These are phyloP conservation scores for Orthonevra nobilis DNA, from an alignment of 2,888 invertebrate genomes.

Conservation along the genomic window DNA sequence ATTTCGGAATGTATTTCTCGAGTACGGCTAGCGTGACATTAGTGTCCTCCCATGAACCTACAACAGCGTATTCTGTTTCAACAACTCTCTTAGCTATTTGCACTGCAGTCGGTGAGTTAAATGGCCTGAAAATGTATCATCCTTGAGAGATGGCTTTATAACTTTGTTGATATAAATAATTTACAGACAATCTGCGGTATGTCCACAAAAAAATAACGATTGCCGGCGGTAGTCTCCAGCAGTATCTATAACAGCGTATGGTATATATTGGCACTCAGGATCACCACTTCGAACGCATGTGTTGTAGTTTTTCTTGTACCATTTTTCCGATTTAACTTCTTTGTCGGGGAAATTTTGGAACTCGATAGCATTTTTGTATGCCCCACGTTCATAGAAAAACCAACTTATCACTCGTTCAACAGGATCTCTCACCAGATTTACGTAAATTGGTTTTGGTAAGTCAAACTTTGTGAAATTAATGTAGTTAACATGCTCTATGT, in stretches of 20 bases:
- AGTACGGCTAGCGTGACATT: constrained; percentile 89
- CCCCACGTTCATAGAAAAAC: constrained; percentile 93
- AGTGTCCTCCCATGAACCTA: constrained; percentile 91
- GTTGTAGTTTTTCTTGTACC: constrained; percentile 84
- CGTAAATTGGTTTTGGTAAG: constrained; percentile 89
- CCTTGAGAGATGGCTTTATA: not conserved
- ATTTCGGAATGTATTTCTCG: constrained; percentile 89
- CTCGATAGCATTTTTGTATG: constrained; percentile 93
- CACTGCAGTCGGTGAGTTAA: constrained; percentile 90
- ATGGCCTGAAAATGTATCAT: constrained; percentile 82
- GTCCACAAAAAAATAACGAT: constrained; percentile 92
- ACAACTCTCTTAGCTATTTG: constrained; percentile 90
- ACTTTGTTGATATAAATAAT: constrained; percentile 53
- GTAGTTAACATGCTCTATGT: constrained; percentile 92
- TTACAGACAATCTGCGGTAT: constrained; percentile 81
- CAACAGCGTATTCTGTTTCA: constrained; percentile 90
- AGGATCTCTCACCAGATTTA: constrained; percentile 92
- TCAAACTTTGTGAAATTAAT: constrained; percentile 90
- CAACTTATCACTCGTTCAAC: constrained; percentile 92
- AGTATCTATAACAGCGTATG: constrained; percentile 89
- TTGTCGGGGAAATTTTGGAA: constrained; percentile 72
- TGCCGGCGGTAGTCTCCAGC: constrained; percentile 91
- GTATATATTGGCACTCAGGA: constrained; percentile 88
- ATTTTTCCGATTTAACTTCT: constrained; percentile 78
- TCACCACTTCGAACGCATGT: constrained; percentile 89